Evolutionary conservation across 2,113 vertebrate genomes (phyloP).

Genomic region (Haplochromis burtoni): DNA sequence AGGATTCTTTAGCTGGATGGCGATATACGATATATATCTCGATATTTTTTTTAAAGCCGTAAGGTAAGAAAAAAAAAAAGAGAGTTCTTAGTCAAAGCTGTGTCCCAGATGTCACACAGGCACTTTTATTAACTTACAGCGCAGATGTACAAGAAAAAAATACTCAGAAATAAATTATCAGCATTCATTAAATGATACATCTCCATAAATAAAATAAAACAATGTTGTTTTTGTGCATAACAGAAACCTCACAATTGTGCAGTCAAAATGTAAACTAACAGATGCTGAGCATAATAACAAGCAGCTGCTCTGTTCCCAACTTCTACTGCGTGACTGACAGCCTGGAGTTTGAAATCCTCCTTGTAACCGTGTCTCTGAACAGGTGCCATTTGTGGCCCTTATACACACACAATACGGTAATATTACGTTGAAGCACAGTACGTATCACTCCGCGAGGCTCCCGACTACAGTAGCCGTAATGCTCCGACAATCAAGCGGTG

Average conservation of each 20-base stretch:
- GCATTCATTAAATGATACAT: background rate
- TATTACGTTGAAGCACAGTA: too few relatives aligned
- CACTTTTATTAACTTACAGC: background rate
- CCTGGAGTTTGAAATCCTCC: too few relatives aligned
- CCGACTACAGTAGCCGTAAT: too few relatives aligned
- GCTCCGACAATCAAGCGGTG: rapidly evolving
- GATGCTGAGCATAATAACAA: too few relatives aligned
- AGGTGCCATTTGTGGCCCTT: too few relatives aligned
- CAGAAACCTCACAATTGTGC: rapidly evolving
- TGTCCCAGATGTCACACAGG: background rate
- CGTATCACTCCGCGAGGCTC: too few relatives aligned
- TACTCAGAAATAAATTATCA: background rate
- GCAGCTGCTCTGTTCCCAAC: too few relatives aligned
- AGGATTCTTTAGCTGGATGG: background rate
- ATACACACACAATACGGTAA: too few relatives aligned
- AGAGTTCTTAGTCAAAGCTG: background rate
- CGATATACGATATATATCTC: background rate
- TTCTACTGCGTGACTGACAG: too few relatives aligned
- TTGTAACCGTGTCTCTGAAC: rapidly evolving
- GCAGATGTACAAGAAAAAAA: rapidly evolving
- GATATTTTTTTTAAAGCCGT: background rate
- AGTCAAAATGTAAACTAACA: too few relatives aligned
- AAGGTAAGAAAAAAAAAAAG: rapidly evolving
- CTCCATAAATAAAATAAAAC: background rate
- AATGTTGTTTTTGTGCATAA: background rate